Percentiles rank a stretch among this genome's conserved stretches.
These are phyloP conservation scores for Gymnocephalus cernua DNA, from an alignment of 2,113 vertebrate species.

Conservation along the genomic window DNA sequence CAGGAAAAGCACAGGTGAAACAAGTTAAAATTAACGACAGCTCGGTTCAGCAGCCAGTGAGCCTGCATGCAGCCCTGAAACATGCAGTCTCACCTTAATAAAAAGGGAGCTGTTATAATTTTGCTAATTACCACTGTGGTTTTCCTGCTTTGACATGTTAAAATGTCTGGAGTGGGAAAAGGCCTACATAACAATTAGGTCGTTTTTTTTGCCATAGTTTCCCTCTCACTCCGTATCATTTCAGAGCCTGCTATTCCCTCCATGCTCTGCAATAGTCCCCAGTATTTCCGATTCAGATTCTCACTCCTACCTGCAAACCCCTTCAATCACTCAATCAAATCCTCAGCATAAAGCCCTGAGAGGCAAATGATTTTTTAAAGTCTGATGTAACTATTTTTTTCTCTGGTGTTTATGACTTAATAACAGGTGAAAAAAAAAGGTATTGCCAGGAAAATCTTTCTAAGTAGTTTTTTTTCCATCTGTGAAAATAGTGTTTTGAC, in stretches of 20 bases:
- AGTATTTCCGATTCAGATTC: background rate
- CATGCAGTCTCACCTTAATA: background rate
- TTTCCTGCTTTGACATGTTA: constrained; percentile 1
- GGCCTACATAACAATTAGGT: background rate
- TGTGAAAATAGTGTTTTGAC: no score
- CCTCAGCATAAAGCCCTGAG: no score
- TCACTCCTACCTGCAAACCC: background rate
- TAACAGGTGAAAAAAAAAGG: no score
- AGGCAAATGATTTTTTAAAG: no score
- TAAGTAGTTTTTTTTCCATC: no score
- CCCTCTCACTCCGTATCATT: background rate
- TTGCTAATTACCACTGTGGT: background rate
- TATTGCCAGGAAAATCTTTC: no score
- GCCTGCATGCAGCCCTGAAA: background rate
- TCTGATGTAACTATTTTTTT: no score
- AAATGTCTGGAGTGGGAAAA: background rate
- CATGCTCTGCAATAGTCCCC: background rate
- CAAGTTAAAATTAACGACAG: background rate
- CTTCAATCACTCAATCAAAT: background rate
- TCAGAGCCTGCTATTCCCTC: background rate
- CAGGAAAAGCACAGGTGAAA: background rate
- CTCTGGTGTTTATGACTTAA: no score
- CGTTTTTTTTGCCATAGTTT: background rate
- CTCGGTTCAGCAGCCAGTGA: background rate
- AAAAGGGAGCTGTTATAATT: constrained; percentile 1